Evolutionary conservation across 2,113 vertebrate species (phyloP).

Genomic region (Uropsilus gracilis): DNA sequence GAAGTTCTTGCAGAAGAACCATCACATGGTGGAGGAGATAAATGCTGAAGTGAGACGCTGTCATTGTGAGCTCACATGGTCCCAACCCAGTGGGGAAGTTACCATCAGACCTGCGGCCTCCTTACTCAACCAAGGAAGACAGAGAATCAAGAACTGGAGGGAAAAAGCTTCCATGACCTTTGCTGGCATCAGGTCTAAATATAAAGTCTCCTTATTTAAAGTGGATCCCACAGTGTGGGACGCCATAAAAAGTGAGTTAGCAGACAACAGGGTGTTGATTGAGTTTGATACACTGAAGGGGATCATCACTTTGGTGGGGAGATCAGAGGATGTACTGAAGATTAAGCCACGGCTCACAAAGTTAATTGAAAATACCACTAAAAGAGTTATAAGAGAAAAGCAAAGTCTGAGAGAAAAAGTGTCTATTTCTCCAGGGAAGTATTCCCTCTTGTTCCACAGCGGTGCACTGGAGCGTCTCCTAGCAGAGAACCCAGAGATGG

Average conservation of each 20-base stretch:
- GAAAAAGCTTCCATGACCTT: slow-evolving; percentile 81
- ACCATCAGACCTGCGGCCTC: slow-evolving; percentile 83
- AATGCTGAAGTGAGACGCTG: slow-evolving; percentile 78
- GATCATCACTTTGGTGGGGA: slow-evolving; percentile 86
- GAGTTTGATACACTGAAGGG: slow-evolving; percentile 72
- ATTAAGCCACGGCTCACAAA: slow-evolving; percentile 77
- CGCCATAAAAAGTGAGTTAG: slow-evolving; percentile 70
- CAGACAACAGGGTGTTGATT: slow-evolving; percentile 78
- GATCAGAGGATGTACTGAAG: slow-evolving; percentile 78
- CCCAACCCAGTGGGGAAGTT: slow-evolving; percentile 71
- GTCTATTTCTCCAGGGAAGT: slow-evolving; percentile 74
- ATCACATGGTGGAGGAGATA: slow-evolving; percentile 80
- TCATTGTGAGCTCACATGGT: slow-evolving; percentile 85
- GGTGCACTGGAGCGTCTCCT: slow-evolving; percentile 78
- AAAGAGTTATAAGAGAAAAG: slow-evolving; percentile 83
- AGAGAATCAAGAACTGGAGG: slow-evolving; percentile 86
- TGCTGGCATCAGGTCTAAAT: slow-evolving; percentile 80
- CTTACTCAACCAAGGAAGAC: slow-evolving; percentile 83
- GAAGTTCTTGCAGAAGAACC: slow-evolving; percentile 83
- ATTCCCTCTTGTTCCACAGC: slow-evolving; percentile 82
- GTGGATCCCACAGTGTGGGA: slow-evolving; percentile 84
- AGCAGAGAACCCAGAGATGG: slow-evolving; percentile 81
- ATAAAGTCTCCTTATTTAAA: slow-evolving; percentile 77
- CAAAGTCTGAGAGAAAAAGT: slow-evolving; percentile 78
- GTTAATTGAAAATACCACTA: slow-evolving; percentile 73